Percentiles rank a stretch among this genome's conserved stretches.
Evolutionary conservation across 2,113 vertebrate species (phyloP).

Genomic region (Oxygymnocypris stewartii): DNA sequence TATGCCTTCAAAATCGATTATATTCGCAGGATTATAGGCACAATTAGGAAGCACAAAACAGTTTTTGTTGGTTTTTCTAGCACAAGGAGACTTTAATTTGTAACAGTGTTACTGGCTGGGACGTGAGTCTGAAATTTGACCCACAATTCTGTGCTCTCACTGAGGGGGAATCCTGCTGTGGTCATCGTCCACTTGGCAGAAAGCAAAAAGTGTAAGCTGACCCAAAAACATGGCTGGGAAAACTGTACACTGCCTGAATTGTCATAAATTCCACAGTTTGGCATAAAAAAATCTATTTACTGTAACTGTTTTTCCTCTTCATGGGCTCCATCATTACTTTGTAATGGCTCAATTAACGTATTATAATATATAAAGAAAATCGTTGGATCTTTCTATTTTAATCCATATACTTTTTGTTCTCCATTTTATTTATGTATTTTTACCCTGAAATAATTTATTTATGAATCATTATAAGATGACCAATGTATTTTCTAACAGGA

Average conservation of each 20-base stretch:
- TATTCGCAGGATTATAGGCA: background rate
- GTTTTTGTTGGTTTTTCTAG: constrained; percentile 15
- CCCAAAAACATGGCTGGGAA: background rate
- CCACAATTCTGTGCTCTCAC: constrained; percentile 26
- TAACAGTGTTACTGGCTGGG: constrained; percentile 28
- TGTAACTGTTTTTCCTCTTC: background rate
- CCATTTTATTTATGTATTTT: too few relatives aligned
- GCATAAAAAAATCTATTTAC: background rate
- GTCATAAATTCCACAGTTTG: constrained; percentile 46
- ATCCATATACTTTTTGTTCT: too few relatives aligned
- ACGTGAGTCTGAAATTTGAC: constrained; percentile 43
- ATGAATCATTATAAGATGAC: background rate
- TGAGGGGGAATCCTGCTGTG: constrained; percentile 48
- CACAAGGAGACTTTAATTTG: constrained; percentile 37
- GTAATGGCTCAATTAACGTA: background rate
- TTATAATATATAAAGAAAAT: too few relatives aligned
- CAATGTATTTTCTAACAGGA: background rate
- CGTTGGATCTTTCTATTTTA: too few relatives aligned
- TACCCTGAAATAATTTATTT: background rate
- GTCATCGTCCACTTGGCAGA: constrained; percentile 54
- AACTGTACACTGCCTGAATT: constrained; percentile 25
- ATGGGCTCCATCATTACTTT: background rate
- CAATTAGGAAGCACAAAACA: constrained; percentile 1
- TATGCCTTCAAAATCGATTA: background rate
- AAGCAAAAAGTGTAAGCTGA: constrained; percentile 35